Evolutionary conservation across 2,797 vertebrate genomes (phyloP).

Genomic region (Calcarius lapponicus): DNA sequence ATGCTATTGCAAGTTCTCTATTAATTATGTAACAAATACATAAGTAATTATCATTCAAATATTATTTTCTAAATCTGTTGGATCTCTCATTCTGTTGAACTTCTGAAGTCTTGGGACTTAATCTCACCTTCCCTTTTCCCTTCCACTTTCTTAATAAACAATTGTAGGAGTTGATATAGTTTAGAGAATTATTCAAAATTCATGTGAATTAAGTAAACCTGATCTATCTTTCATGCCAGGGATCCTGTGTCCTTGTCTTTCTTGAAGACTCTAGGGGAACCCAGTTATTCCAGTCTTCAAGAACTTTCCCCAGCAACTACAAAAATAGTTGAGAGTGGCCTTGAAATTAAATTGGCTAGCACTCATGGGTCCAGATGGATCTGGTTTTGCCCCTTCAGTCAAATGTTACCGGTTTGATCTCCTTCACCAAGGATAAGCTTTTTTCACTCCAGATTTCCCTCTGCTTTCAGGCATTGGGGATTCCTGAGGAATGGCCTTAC

Average conservation of each 20-base stretch:
- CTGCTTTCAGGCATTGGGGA: background rate
- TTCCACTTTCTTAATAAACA: background rate
- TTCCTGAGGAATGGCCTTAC: background rate
- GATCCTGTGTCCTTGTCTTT: background rate
- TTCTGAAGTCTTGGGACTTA: background rate
- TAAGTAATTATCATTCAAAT: background rate
- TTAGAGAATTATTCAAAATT: background rate
- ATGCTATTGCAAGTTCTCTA: background rate
- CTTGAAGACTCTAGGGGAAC: background rate
- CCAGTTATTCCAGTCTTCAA: background rate
- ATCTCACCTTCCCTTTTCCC: background rate
- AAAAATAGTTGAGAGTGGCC: background rate
- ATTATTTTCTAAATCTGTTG: background rate
- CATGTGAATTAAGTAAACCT: background rate
- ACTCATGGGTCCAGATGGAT: rapidly evolving
- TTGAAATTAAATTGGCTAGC: background rate
- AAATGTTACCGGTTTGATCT: background rate
- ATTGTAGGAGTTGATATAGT: rapidly evolving
- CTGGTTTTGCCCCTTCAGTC: background rate
- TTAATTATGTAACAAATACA: background rate
- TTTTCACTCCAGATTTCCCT: background rate
- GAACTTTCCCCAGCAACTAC: background rate
- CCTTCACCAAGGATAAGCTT: background rate
- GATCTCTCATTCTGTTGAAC: background rate
- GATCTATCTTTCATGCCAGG: background rate